phyloP scores from a whole-genome alignment of 1,140 invertebrate species.

The Pararge aegeria region DNA sequence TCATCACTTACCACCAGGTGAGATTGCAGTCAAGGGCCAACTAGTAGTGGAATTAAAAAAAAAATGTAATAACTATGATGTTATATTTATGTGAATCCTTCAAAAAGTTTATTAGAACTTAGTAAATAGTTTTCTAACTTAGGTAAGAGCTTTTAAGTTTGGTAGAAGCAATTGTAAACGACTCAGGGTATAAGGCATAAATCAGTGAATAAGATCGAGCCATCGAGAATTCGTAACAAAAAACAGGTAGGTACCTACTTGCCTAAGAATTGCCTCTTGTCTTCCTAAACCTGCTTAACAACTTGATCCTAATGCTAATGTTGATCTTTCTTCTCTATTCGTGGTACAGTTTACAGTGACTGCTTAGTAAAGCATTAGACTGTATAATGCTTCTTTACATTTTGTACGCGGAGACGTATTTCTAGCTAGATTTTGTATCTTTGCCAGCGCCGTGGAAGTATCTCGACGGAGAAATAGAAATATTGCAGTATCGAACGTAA shows the following conservation, averaged over 20 bases:
- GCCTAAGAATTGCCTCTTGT: not conserved
- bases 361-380: constrained; percentile 48
- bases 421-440: constrained; percentile 49
- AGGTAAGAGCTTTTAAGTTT: too few relatives aligned
- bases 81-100: too few relatives aligned
- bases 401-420: constrained; percentile 48
- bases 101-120: too few relatives aligned
- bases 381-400: constrained; percentile 54
- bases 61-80: too few relatives aligned
- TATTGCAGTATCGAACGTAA: constrained; percentile 61
- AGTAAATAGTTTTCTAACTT: too few relatives aligned
- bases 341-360: constrained; percentile 28
- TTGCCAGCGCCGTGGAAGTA: constrained; percentile 57
- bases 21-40: too few relatives aligned
- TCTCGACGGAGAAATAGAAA: constrained; percentile 63
- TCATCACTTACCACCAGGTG: too few relatives aligned
- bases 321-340: constrained; percentile 34
- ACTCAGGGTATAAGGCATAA: too few relatives aligned
- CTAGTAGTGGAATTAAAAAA: too few relatives aligned
- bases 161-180: too few relatives aligned
- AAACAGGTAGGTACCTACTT: not conserved
- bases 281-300: constrained; percentile 23
- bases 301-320: constrained; percentile 34
- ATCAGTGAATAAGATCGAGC: too few relatives aligned
- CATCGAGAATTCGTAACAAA: not conserved